Conservation (phyloP, 2,797 vertebrate species). For the Ceryle rudis region DNA sequence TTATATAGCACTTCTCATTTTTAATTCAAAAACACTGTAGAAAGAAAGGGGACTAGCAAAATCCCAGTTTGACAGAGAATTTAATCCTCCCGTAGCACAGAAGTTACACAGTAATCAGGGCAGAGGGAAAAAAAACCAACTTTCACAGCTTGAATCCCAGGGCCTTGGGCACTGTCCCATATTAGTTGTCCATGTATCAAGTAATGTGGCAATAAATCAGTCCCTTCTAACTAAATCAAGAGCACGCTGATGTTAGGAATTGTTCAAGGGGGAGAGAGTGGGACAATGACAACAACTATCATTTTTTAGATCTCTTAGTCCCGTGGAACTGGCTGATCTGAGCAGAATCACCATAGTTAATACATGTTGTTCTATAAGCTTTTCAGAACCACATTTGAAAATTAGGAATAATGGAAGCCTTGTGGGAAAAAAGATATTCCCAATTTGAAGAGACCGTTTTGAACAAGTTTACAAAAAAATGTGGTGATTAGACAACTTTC, state of each 20-base stretch:
- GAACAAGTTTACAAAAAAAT: neutral
- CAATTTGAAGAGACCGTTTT: neutral
- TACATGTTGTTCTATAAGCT: neutral
- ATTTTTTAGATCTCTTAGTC: neutral
- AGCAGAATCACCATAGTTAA: neutral
- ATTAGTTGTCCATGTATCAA: neutral
- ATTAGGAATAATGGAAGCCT: neutral
- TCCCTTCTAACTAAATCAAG: neutral
- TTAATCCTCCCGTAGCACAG: neutral
- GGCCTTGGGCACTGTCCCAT: neutral
- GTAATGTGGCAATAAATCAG: neutral
- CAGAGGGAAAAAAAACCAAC: neutral
- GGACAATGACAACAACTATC: neutral
- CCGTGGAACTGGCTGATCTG: neutral
- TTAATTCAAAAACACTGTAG: neutral
- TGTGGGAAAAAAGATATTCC: neutral
- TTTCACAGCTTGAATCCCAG: neutral
- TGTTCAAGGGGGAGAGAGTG: neutral
- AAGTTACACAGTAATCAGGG: neutral
- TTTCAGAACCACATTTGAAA: neutral
- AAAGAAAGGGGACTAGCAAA: neutral
- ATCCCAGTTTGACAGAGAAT: neutral
- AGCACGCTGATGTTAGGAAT: neutral
- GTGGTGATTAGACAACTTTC: neutral
- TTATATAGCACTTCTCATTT: neutral